Evolutionary conservation across 2,797 vertebrate genomes (phyloP).

Genomic region (Diplodus puntazzo): DNA sequence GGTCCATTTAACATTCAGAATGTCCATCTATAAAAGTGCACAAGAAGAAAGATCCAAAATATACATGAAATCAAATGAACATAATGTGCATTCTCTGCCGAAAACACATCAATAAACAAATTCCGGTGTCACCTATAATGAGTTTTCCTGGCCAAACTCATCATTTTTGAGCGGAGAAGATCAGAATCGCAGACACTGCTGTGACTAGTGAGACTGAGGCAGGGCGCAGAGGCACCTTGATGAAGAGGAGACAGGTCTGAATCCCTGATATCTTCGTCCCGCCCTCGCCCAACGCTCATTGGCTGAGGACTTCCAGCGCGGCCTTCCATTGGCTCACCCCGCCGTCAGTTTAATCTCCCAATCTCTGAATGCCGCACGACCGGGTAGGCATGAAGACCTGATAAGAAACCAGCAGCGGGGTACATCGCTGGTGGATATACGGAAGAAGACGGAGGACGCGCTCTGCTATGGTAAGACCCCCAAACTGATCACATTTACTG

Average conservation of each 20-base stretch:
- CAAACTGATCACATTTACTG: neutral
- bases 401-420: constrained; percentile 43
- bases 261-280: constrained; percentile 9
- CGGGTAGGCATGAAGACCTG: constrained; percentile 58
- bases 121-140: neutral
- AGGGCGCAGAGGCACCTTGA: constrained; percentile 29
- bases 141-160: neutral
- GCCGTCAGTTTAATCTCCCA: constrained; percentile 46
- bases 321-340: constrained; percentile 51
- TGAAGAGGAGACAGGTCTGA: constrained; percentile 20
- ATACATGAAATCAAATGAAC: too few species aligned
- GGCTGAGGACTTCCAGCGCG: constrained; percentile 21
- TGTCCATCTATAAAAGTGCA: neutral
- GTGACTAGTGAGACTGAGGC: constrained; percentile 6
- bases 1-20: too few species aligned
- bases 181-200: neutral
- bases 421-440: constrained; percentile 39
- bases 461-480: constrained; percentile 74
- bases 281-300: constrained; percentile 58
- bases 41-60: neutral
- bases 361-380: constrained; percentile 53
- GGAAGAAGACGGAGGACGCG: constrained; percentile 52
- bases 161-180: neutral
- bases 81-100: neutral
- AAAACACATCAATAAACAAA: neutral